These are phyloP conservation scores for Thelohanellus kitauei DNA, from an alignment of 30 jellyfish, hydroid and myxozoan species.

Conservation along the genomic window DNA sequence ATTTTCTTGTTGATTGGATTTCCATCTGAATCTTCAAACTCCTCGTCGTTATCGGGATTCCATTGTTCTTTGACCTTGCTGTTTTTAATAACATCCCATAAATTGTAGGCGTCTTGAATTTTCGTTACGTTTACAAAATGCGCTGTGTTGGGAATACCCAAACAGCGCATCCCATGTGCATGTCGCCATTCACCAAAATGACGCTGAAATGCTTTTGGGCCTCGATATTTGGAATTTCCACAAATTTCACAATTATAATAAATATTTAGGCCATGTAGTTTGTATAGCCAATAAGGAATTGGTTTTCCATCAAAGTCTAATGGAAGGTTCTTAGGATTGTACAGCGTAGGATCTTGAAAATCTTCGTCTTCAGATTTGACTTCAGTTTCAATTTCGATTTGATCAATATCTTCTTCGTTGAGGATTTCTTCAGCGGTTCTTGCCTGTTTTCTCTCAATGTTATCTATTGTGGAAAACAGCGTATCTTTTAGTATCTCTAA, in stretches of 20 bases:
- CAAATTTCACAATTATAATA: conserved; percentile 68
- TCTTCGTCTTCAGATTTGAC: conserved; percentile 60
- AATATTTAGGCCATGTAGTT: conserved; percentile 44
- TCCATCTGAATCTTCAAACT: conserved; percentile 60
- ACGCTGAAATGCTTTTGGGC: conserved; percentile 90
- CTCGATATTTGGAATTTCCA: conserved; percentile 61
- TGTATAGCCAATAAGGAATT: conserved; percentile 67
- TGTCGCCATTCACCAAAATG: conserved; percentile 91
- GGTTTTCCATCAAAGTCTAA: conserved; percentile 94
- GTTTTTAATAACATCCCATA: conserved; percentile 44
- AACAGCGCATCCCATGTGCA: conserved; percentile 88
- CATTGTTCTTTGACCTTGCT: conserved; percentile 37
- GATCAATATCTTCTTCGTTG: conserved; percentile 70
- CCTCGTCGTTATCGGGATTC: conserved; percentile 79
- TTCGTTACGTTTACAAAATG: conserved; percentile 62
- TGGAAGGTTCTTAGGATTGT: conserved; percentile 70
- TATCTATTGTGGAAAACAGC: conserved; percentile 50
- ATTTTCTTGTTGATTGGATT: conserved; percentile 51
- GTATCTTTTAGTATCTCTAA: conserved; percentile 46
- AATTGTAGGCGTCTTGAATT: conserved; percentile 47
- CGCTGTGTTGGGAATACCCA: conserved; percentile 68
- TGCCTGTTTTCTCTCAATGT: conserved; percentile 65
- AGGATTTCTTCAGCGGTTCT: conserved; percentile 49
- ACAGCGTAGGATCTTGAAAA: conserved; percentile 41
- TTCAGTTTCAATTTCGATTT: conserved; percentile 22